A percentile compares a stretch with the other conserved stretches of the same genome.
Evolutionary conservation across 2,888 invertebrate genomes (phyloP).

Genomic region (Coronaproctus castanopsis): DNA sequence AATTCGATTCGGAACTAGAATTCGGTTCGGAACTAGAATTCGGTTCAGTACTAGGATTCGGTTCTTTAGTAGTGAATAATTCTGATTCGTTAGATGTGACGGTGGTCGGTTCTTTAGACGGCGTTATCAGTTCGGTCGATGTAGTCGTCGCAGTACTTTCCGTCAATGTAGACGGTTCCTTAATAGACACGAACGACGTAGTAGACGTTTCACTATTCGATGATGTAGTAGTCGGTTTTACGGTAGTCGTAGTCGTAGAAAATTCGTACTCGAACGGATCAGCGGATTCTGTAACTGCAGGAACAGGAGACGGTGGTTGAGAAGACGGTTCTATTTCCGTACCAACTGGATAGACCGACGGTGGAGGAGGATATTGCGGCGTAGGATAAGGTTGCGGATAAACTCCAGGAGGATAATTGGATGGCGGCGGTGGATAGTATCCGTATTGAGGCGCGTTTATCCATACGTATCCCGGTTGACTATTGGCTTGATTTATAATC

Average conservation of each 20-base stretch:
- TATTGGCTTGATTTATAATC: slow-evolving; percentile 14
- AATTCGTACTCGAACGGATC: neutral
- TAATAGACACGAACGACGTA: neutral
- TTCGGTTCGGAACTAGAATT: neutral
- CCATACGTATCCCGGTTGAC: slow-evolving; percentile 14
- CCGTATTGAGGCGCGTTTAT: slow-evolving; percentile 15
- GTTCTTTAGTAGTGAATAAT: slow-evolving; percentile 7
- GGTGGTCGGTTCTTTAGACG: slow-evolving; percentile 8
- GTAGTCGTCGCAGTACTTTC: slow-evolving; percentile 3
- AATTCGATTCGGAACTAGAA: slow-evolving; percentile 9
- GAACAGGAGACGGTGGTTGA: neutral
- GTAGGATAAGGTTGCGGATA: slow-evolving; percentile 13
- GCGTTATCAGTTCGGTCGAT: neutral
- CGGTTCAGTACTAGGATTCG: slow-evolving; percentile 1
- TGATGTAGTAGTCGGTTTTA: too few species aligned
- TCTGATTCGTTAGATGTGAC: slow-evolving; percentile 10
- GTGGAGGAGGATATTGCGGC: slow-evolving; percentile 8
- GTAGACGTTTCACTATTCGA: slow-evolving; percentile 1
- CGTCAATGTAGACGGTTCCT: slow-evolving; percentile 1
- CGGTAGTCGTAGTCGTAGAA: too few species aligned
- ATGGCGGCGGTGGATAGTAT: slow-evolving; percentile 15
- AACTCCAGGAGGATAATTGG: slow-evolving; percentile 11
- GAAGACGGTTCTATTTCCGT: neutral
- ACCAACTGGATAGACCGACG: neutral
- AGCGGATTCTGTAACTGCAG: neutral